Evolutionary conservation across 2,113 vertebrate genomes (phyloP).

Genomic region (Silurus glanis): DNA sequence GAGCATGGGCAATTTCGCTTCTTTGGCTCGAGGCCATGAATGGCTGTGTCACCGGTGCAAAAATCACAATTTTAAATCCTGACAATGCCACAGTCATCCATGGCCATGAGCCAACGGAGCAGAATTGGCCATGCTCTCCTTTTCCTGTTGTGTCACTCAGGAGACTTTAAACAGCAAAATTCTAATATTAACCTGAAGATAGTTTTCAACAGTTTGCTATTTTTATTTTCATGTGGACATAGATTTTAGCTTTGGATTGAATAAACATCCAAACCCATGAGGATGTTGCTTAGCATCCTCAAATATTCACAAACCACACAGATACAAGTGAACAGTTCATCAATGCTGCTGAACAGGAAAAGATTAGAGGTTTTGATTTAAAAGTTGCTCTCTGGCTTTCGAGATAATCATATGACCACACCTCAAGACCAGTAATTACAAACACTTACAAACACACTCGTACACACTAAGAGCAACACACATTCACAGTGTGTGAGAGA

Average conservation of each 20-base stretch:
- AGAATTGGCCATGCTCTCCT: neutral
- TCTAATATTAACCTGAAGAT: neutral
- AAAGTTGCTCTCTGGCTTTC: neutral
- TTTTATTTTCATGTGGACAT: neutral
- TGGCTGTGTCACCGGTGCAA: neutral
- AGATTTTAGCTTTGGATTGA: neutral
- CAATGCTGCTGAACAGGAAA: neutral
- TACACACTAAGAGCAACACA: neutral
- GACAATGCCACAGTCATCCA: neutral
- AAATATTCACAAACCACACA: neutral
- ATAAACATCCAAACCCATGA: neutral
- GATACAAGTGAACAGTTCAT: neutral
- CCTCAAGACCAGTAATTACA: too few relatives aligned
- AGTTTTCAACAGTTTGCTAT: neutral
- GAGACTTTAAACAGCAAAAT: neutral
- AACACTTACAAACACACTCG: neutral
- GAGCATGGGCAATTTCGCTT: neutral
- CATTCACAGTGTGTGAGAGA: neutral
- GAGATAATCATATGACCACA: neutral
- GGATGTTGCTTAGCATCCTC: neutral
- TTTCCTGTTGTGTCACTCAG: neutral
- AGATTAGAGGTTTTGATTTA: neutral
- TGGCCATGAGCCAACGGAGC: neutral
- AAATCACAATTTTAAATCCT: neutral
- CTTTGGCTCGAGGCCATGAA: neutral